Conservation (phyloP, 2,888 invertebrate genomes). For the Andrena hattorfiana region DNA sequence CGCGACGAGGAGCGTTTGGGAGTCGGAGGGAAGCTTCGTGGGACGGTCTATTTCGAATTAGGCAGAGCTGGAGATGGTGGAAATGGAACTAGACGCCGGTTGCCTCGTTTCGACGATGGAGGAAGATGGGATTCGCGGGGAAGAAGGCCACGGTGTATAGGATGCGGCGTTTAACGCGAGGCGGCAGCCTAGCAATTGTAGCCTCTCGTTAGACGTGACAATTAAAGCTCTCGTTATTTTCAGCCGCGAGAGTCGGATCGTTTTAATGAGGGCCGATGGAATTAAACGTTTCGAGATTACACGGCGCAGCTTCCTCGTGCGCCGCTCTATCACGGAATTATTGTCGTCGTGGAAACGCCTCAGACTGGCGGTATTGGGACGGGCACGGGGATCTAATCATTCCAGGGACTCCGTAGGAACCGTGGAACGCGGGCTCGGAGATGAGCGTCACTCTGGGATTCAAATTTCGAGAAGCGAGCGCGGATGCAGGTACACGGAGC, state of each 20-base stretch:
- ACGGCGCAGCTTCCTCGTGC: conserved; percentile 7
- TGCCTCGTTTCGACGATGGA: no score
- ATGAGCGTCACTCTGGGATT: neutral
- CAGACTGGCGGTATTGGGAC: neutral
- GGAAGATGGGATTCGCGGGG: neutral
- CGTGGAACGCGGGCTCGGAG: neutral
- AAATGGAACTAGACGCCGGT: no score
- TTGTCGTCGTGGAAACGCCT: conserved; percentile 14
- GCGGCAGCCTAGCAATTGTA: conserved; percentile 10
- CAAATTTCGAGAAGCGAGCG: neutral
- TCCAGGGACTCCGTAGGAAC: neutral
- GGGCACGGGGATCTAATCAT: conserved; percentile 5
- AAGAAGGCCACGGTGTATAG: conserved; percentile 2
- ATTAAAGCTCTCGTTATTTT: conserved; percentile 53
- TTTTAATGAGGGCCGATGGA: conserved; percentile 35
- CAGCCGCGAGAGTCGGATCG: conserved; percentile 44
- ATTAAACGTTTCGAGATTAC: conserved; percentile 52
- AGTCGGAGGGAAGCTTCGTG: no score
- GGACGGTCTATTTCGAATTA: no score
- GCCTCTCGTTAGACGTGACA: conserved; percentile 42
- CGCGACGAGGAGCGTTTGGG: no score
- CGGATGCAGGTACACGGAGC: neutral
- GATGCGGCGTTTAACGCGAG: neutral
- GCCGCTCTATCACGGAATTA: conserved; percentile 27
- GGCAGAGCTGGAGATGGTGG: no score